Base-by-base conservation (phyloP, 2,888 invertebrate genomes). In the Abscondita cerata region DNA sequence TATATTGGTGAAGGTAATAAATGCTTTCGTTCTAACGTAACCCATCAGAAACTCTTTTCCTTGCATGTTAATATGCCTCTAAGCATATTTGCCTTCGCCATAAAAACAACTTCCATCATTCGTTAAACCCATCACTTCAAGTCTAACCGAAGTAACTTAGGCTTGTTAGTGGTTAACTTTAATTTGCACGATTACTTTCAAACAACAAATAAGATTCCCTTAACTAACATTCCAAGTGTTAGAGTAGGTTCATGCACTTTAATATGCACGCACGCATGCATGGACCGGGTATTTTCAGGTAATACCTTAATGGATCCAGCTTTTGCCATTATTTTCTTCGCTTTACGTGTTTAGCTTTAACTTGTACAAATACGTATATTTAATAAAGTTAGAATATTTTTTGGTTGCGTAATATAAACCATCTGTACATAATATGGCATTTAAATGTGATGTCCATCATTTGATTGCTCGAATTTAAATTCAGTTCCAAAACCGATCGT, bases 261-360 rank as follows among this genome's bases (percentile, higher is more conserved):
- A 62, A 34, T 59, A n/a, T 70, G 77, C 78, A 76, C 78, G 73
- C 73, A 73, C 72, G 72, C 71, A 71, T 75, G 76, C 70, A 77
- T 80, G 76, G 78, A 72, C 78, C 78, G 72, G 78, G 80, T 80
- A 80, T 80, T 79, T 4, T 6, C 73, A 48, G 20, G 62, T 38
- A 64, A 73, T 80, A 79, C 79, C 78, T 76, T 70, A 67, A 64
- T 60, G 77, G 77, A 78, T 75, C 76, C 79, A 75, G 75, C 74
- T 75, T 66, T 69, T 44, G 76, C 75, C 74, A 70, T 62, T 64
- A 63, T 68, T 61, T 65, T 41, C 64, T 64, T 53, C 46, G 53
- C 52, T 52, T 60, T 62, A 57, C 13, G 4, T 34, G 15, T 18
- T 19, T 41, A 25, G 44, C 44, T 18, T 44, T 44, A 44, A 2